Conservation (phyloP, 2,888 invertebrate species). For the Erebia palarica region DNA sequence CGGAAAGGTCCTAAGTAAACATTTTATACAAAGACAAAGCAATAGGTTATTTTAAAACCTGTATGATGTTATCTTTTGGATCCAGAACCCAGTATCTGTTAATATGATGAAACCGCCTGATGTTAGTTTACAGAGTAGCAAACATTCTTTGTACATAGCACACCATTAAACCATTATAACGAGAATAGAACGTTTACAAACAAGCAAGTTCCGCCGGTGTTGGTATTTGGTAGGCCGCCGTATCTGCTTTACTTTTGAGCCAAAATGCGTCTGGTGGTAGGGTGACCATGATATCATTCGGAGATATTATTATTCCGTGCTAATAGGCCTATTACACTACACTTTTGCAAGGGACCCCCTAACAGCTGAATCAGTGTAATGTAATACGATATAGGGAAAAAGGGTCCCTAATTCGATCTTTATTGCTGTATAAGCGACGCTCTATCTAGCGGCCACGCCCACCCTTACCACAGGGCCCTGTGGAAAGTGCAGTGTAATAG, state of each 20-base stretch:
- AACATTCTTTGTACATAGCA: constrained; percentile 23
- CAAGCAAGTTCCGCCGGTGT: constrained; percentile 19
- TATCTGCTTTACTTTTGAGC: constrained; percentile 9
- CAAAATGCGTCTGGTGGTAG: constrained; percentile 1
- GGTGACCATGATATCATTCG: not conserved
- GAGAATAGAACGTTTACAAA: constrained; percentile 35
- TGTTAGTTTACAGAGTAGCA: constrained; percentile 18
- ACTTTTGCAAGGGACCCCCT: too few species aligned
- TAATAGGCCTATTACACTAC: too few species aligned
- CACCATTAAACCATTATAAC: constrained; percentile 27
- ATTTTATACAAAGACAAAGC: not conserved
- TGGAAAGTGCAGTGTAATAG: too few species aligned
- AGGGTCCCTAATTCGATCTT: too few species aligned
- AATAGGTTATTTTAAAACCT: constrained; percentile 2
- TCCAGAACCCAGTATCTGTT: not conserved
- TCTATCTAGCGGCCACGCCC: too few species aligned
- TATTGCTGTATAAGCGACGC: too few species aligned
- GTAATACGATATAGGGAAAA: too few species aligned
- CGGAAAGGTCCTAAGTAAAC: not conserved
- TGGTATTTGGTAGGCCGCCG: not conserved
- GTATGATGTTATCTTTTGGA: constrained; percentile 4
- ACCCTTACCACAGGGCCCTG: too few species aligned
- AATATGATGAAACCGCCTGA: constrained; percentile 19
- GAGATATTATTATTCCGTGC: not conserved
- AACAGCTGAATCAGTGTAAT: too few species aligned